Conservation (phyloP, 1,140 invertebrate species). For the Drosophila yakuba region DNA sequence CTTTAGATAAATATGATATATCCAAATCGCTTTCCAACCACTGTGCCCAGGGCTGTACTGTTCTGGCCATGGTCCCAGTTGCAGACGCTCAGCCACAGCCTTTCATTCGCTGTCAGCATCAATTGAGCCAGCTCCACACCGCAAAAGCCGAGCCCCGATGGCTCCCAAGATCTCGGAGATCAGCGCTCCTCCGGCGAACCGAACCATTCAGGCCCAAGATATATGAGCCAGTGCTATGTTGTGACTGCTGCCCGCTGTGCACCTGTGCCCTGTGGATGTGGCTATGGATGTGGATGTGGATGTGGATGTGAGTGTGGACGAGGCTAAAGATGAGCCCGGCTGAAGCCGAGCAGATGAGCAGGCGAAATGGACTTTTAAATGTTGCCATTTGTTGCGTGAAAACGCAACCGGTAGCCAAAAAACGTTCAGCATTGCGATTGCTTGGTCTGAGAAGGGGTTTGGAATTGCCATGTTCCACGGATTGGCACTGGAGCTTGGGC, state of each 20-base stretch:
- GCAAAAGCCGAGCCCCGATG: conserved; percentile 12
- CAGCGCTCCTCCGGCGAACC: conserved; percentile 9
- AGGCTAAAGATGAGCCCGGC: conserved; percentile 43
- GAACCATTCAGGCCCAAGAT: conserved; percentile 60
- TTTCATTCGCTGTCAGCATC: conserved; percentile 83
- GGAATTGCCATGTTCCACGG: background rate
- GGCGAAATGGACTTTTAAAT: conserved; percentile 77
- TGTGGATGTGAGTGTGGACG: too few relatives aligned
- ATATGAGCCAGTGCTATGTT: conserved; percentile 77
- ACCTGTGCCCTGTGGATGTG: conserved; percentile 58
- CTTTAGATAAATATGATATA: too few relatives aligned
- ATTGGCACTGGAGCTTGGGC: background rate
- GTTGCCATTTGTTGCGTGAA: conserved; percentile 79
- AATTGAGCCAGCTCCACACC: conserved; percentile 70
- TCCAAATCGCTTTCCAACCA: background rate
- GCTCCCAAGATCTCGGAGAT: background rate
- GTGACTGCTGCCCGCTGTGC: conserved; percentile 82
- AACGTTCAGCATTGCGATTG: conserved; percentile 47
- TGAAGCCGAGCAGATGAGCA: conserved; percentile 48
- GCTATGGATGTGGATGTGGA: background rate
- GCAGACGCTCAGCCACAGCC: conserved; percentile 53
- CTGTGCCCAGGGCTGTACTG: conserved; percentile 21
- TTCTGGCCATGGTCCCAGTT: conserved; percentile 39
- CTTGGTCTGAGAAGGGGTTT: conserved; percentile 37
- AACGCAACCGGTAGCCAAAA: conserved; percentile 71